Evolutionary conservation across 2,888 invertebrate genomes (phyloP).

Genomic region (Congeria kusceri): DNA sequence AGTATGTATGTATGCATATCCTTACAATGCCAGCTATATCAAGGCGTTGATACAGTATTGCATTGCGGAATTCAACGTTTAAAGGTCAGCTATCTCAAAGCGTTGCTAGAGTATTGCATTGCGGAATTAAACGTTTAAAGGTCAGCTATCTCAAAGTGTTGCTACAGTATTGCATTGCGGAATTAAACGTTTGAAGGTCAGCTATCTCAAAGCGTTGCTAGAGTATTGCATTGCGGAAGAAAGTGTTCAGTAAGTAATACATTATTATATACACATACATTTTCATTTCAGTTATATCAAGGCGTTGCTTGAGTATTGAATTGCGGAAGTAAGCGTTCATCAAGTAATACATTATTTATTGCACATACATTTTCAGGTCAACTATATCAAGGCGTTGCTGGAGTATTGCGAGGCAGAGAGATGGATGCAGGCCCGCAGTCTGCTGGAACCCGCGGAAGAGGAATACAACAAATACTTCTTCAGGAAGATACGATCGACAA

Average conservation of each 20-base stretch:
- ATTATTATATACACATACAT: too few species aligned
- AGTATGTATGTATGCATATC: too few species aligned
- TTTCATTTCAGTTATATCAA: too few species aligned
- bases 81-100: constrained; percentile 38
- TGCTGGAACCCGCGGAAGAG: constrained; percentile 43
- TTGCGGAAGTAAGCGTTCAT: too few species aligned
- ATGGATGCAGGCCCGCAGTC: constrained; percentile 37
- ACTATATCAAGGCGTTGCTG: constrained; percentile 35
- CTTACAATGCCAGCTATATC: constrained; percentile 36
- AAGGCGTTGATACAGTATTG: too few species aligned
- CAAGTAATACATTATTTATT: too few species aligned
- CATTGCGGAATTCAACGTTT: too few species aligned
- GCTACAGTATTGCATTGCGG: constrained; percentile 30
- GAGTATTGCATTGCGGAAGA: constrained; percentile 30
- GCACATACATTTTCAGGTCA: constrained; percentile 18
- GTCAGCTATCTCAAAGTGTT: constrained; percentile 38
- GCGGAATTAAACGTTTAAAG: constrained; percentile 10
- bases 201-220: constrained; percentile 34
- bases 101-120: constrained; percentile 34
- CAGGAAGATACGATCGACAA: constrained; percentile 9
- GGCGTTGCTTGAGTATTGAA: too few species aligned
- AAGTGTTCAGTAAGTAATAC: constrained; percentile 28
- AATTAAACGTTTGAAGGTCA: constrained; percentile 20
- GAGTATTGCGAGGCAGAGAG: constrained; percentile 35
- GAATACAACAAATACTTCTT: constrained; percentile 44